A percentile compares a stretch with the other conserved stretches of the same genome.
phyloP scores from a whole-genome alignment of 2,113 vertebrate species.

The Scortum barcoo region DNA sequence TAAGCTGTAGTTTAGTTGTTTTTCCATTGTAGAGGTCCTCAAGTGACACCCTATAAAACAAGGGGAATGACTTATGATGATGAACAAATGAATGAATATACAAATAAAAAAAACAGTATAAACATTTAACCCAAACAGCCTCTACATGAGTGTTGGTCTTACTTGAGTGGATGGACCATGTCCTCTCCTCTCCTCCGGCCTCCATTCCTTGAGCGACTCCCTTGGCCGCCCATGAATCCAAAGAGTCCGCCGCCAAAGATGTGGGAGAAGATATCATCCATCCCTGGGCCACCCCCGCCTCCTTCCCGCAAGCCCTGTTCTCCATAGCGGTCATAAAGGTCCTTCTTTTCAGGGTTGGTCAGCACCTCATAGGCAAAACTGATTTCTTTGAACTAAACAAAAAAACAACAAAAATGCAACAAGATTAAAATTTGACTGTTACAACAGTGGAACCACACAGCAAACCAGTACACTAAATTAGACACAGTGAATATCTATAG shows the following conservation, averaged over 20 bases:
- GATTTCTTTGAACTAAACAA: slow-evolving; percentile 95
- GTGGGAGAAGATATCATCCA: slow-evolving; percentile 99
- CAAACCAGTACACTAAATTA: neutral
- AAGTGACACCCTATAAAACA: slow-evolving; percentile 90
- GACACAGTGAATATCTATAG: neutral
- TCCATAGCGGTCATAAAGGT: slow-evolving; percentile 96
- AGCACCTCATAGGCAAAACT: slow-evolving; percentile 99
- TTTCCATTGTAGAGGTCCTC: slow-evolving; percentile 99
- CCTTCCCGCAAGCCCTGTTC: slow-evolving; percentile 98
- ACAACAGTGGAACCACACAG: neutral
- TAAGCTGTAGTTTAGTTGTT: slow-evolving; percentile 98
- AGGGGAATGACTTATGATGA: too few species aligned
- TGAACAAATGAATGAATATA: neutral
- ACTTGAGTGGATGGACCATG: slow-evolving; percentile 99
- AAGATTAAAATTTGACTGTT: neutral
- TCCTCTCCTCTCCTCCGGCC: slow-evolving; percentile 97
- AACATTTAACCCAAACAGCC: neutral
- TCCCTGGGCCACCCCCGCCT: slow-evolving; percentile 92
- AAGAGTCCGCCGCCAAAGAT: slow-evolving; percentile 98
- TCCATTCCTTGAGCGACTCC: slow-evolving; percentile 91
- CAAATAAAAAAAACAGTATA: neutral
- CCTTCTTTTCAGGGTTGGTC: slow-evolving; percentile 96
- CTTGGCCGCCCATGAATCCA: slow-evolving; percentile 96
- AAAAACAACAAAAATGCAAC: neutral
- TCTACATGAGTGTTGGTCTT: slow-evolving; percentile 51